Evolutionary conservation across 2,113 vertebrate genomes (phyloP), one percentile per base, ranked within the genome.

Genomic region (Lampris incognitus): DNA sequence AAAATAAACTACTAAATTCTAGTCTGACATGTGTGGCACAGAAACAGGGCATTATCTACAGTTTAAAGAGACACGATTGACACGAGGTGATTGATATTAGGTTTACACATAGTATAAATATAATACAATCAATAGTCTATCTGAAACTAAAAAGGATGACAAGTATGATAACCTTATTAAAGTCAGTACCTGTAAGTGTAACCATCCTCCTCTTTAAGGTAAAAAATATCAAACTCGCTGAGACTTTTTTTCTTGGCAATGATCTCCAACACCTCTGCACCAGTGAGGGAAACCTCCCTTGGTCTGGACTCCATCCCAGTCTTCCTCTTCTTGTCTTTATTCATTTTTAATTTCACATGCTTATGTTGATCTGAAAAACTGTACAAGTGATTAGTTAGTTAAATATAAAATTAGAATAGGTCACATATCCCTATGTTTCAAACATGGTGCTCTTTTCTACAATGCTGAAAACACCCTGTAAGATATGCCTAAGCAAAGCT

Each of bases 131-230:
- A 48, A 61, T 50, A 13, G 38, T 59, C 11, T 11, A 24, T 24
- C 24, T 24, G 24, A 24, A 24, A 13, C 51, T 54, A 11, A 4
- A 59, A 36, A 59, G 37, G 49, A 42, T 44, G 8, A 54, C 13
- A 54, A 24, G 64, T 63, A 5, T 24, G 3, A 40, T 52, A 39
- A 40, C 2, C 5, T 42, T 46, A 11, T 38, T 9, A 13, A 38
- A n/a, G 41, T 51, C n/a, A n/a, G 0, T 81, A 93, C 92, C 91
- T 92, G 87, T 72, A 84, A 9, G 48, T 9, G 61, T 69, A 57
- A 2, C 39, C 48, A 10, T 89, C 78, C 60, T 69, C 75, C 69
- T 83, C 81, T 52, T 88, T 91, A 9, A 94, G 84, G 65, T 85
- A 88, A 68, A 86, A 87, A 51, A 90, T 4, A 52, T 82, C 50